These are phyloP conservation scores for Drosophila prolongata DNA, from an alignment of 2,888 invertebrate genomes.

Conservation along the genomic window DNA sequence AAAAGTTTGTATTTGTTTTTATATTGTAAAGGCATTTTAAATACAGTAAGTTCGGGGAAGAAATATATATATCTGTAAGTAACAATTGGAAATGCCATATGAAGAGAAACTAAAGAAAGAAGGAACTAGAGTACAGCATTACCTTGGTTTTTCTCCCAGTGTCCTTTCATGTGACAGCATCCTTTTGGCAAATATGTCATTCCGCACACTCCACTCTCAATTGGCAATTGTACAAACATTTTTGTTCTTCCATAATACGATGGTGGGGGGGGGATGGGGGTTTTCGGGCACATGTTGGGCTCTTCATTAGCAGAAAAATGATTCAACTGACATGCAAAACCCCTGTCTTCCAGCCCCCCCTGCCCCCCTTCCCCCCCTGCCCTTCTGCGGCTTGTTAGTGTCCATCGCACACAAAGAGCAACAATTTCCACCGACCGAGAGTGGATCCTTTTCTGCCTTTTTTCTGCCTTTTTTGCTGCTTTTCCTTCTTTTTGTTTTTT, in stretches of 20 bases:
- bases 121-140: too few species aligned
- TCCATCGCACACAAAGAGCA: constrained; percentile 42
- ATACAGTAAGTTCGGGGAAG: too few species aligned
- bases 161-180: constrained; percentile 21
- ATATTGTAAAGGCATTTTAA: too few species aligned
- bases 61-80: too few species aligned
- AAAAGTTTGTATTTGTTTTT: too few species aligned
- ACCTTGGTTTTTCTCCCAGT: constrained; percentile 3
- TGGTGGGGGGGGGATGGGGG: neutral
- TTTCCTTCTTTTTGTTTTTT: constrained; percentile 13
- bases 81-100: too few species aligned
- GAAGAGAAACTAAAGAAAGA: too few species aligned
- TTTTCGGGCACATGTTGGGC: constrained; percentile 40
- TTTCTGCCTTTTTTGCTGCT: constrained; percentile 8
- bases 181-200: constrained; percentile 62
- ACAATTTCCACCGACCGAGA: constrained; percentile 28
- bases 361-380: neutral
- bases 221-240: constrained; percentile 60
- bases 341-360: neutral
- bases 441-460: constrained; percentile 27
- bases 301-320: constrained; percentile 66
- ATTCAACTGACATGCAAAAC: constrained; percentile 26
- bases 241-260: constrained; percentile 33
- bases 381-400: constrained; percentile 55
- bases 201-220: constrained; percentile 14